Percentiles rank a stretch among this genome's conserved stretches.
Conservation (phyloP, 2,888 invertebrate species). For the Zygaena filipendulae region DNA sequence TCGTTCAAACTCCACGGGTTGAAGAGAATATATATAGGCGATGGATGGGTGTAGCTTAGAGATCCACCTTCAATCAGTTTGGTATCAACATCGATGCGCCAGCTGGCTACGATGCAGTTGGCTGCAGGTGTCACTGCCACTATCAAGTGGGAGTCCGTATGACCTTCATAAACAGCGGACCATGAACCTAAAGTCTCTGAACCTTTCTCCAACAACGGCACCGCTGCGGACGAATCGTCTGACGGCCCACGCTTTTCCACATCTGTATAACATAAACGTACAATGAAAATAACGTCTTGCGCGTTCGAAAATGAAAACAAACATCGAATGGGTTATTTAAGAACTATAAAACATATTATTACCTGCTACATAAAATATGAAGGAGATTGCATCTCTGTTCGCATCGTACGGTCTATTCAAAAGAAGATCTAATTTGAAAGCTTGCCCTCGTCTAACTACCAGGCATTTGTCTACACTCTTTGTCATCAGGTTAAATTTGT, state of each 20-base stretch:
- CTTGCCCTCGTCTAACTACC: slow-evolving; percentile 85
- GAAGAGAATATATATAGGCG: slow-evolving; percentile 84
- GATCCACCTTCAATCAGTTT: slow-evolving; percentile 75
- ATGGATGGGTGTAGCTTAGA: slow-evolving; percentile 80
- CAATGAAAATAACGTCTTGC: slow-evolving; percentile 16
- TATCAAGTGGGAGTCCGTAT: slow-evolving; percentile 71
- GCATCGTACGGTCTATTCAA: slow-evolving; percentile 81
- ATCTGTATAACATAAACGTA: slow-evolving; percentile 51
- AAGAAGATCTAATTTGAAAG: slow-evolving; percentile 77
- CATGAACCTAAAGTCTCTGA: slow-evolving; percentile 73
- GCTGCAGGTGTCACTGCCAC: slow-evolving; percentile 77
- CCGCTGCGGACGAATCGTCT: slow-evolving; percentile 80
- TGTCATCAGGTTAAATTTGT: slow-evolving; percentile 80
- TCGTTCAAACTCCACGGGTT: slow-evolving; percentile 89
- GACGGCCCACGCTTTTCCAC: slow-evolving; percentile 83
- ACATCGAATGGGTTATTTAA: not conserved
- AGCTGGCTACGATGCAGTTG: slow-evolving; percentile 81
- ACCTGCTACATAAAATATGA: slow-evolving; percentile 85
- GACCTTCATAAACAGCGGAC: slow-evolving; percentile 78
- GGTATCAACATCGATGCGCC: slow-evolving; percentile 87
- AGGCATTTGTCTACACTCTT: slow-evolving; percentile 70
- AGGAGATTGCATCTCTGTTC: slow-evolving; percentile 80
- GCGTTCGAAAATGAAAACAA: slow-evolving; percentile 11
- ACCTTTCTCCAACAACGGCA: slow-evolving; percentile 75
- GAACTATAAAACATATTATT: slow-evolving; percentile 14